These are phyloP conservation scores for Euschistus heros DNA, from an alignment of 1,140 invertebrate species.

Conservation along the genomic window DNA sequence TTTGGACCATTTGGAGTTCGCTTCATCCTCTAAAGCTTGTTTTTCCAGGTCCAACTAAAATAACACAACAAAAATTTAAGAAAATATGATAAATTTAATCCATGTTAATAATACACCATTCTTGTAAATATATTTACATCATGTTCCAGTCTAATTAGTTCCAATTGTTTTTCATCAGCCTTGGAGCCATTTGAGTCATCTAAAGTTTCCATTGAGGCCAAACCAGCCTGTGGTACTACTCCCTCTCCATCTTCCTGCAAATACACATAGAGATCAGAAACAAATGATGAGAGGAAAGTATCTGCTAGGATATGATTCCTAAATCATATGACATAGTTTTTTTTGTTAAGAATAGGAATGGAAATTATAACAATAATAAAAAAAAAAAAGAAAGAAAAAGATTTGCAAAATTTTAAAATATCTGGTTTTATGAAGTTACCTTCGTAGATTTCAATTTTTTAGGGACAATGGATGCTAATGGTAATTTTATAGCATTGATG, in stretches of 20 bases:
- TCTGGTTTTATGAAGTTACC: no score
- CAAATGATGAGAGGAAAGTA: no score
- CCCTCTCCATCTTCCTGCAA: conserved; percentile 39
- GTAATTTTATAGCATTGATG: conserved; percentile 50
- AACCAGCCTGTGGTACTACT: conserved; percentile 46
- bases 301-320: no score
- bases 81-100: background rate
- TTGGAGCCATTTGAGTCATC: conserved; percentile 46
- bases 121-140: background rate
- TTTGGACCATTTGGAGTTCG: conserved; percentile 22
- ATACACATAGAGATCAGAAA: no score
- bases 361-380: no score
- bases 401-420: no score
- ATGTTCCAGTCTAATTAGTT: conserved; percentile 50
- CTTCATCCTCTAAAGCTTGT: conserved; percentile 23
- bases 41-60: conserved; percentile 29
- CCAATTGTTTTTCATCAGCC: conserved; percentile 53
- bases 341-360: no score
- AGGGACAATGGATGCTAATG: conserved; percentile 51
- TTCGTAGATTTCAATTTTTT: conserved; percentile 36
- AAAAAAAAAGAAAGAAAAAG: no score
- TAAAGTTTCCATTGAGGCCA: conserved; percentile 66
- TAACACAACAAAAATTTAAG: conserved; percentile 19
- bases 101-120: background rate
- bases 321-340: no score